Percentiles rank a stretch among this genome's conserved stretches.
These are phyloP conservation scores for Morelia viridis DNA, from an alignment of 2,797 vertebrate genomes.

Conservation along the genomic window DNA sequence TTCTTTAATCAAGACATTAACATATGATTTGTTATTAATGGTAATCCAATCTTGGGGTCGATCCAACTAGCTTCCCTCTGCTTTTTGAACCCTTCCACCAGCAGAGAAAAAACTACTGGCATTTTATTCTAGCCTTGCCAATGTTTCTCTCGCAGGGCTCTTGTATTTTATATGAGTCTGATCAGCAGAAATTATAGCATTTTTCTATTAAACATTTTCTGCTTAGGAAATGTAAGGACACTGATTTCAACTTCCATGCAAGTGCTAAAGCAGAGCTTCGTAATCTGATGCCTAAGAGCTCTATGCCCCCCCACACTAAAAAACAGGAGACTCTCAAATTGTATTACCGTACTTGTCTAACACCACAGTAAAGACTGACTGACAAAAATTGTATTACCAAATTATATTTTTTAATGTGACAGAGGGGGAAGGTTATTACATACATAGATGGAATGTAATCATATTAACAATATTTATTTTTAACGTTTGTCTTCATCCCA, in stretches of 20 bases:
- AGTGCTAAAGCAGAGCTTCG: not conserved
- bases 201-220: not conserved
- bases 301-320: not conserved
- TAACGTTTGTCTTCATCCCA: not conserved
- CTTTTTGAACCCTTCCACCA: not conserved
- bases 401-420: too few species aligned
- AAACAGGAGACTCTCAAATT: not conserved
- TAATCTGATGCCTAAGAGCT: not conserved
- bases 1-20: not conserved
- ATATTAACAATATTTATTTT: not conserved
- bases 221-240: not conserved
- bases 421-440: too few species aligned
- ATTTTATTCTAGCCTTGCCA: not conserved
- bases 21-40: not conserved
- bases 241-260: not conserved
- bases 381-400: not conserved
- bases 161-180: not conserved
- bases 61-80: not conserved
- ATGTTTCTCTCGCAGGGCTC: not conserved
- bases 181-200: not conserved
- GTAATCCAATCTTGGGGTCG: not conserved
- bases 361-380: not conserved
- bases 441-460: too few species aligned
- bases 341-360: not conserved
- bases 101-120: not conserved